phyloP scores from a whole-genome alignment of 2,113 vertebrate species.

The Ctenodactylus gundi region DNA sequence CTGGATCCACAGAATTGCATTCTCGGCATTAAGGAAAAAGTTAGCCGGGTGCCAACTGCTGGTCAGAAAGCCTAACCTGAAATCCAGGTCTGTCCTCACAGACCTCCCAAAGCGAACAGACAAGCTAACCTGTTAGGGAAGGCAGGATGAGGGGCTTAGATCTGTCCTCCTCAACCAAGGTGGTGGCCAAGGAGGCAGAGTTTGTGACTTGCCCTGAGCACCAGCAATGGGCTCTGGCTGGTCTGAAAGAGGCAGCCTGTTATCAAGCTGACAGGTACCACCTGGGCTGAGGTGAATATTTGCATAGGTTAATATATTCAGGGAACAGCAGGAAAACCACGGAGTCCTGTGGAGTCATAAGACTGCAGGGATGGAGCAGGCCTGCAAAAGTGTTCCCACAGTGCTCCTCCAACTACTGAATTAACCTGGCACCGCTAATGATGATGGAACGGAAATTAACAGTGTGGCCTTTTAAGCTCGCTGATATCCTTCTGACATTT shows the following conservation, averaged over 20 bases:
- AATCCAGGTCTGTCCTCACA: neutral
- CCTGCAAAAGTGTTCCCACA: neutral
- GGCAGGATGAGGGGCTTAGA: neutral
- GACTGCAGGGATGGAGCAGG: accelerated
- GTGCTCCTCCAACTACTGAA: neutral
- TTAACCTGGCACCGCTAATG: neutral
- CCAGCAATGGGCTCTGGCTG: neutral
- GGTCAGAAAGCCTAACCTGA: neutral
- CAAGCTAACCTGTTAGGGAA: neutral
- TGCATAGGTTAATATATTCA: neutral
- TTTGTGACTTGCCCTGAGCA: neutral
- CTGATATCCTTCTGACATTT: neutral
- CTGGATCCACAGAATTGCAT: neutral
- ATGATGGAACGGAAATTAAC: neutral
- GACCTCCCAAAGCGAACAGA: neutral
- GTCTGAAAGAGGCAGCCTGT: neutral
- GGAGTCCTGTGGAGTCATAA: accelerated
- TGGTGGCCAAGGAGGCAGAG: neutral
- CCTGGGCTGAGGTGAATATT: neutral
- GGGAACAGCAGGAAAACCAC: neutral
- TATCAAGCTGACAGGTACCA: neutral
- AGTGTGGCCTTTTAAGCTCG: neutral
- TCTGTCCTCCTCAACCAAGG: neutral
- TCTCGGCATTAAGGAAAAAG: neutral
- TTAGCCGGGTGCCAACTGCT: neutral